A percentile compares a stretch with the other conserved stretches of the same genome.
Conservation (phyloP, 1,140 invertebrate genomes). For the Paralvinella palmiformis region DNA sequence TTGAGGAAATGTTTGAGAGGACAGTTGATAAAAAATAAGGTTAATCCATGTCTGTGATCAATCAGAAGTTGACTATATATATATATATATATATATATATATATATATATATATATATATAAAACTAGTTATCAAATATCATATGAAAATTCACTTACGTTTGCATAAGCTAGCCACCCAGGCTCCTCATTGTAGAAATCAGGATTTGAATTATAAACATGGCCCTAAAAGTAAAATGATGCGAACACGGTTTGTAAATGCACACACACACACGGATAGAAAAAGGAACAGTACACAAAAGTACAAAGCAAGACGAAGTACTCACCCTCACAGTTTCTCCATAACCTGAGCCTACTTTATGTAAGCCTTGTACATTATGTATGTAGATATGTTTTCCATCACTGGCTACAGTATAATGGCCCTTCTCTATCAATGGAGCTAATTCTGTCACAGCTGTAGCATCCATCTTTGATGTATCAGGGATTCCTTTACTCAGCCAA, state of each 20-base stretch:
- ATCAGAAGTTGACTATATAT: no score
- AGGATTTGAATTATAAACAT: slow-evolving; percentile 72
- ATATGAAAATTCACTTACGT: slow-evolving; percentile 58
- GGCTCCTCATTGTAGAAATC: slow-evolving; percentile 67
- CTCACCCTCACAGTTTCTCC: slow-evolving; percentile 74
- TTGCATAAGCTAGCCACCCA: slow-evolving; percentile 79
- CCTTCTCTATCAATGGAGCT: slow-evolving; percentile 51
- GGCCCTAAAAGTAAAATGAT: slow-evolving; percentile 50
- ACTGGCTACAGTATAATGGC: slow-evolving; percentile 65
- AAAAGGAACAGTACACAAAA: no score
- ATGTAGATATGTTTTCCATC: slow-evolving; percentile 86
- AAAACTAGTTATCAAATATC: no score
- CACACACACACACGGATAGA: no score
- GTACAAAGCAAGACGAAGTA: background rate
- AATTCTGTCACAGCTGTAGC: slow-evolving; percentile 54
- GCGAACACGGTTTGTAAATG: no score
- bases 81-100: no score
- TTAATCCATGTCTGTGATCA: no score
- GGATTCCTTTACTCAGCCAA: slow-evolving; percentile 82
- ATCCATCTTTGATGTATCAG: slow-evolving; percentile 67
- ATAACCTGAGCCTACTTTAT: slow-evolving; percentile 91
- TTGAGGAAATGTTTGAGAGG: no score
- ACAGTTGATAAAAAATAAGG: no score
- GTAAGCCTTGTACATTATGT: slow-evolving; percentile 63
- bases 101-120: no score